phyloP scores from a whole-genome alignment of 2,888 invertebrate species.

The Sarcophaga carnaria region DNA sequence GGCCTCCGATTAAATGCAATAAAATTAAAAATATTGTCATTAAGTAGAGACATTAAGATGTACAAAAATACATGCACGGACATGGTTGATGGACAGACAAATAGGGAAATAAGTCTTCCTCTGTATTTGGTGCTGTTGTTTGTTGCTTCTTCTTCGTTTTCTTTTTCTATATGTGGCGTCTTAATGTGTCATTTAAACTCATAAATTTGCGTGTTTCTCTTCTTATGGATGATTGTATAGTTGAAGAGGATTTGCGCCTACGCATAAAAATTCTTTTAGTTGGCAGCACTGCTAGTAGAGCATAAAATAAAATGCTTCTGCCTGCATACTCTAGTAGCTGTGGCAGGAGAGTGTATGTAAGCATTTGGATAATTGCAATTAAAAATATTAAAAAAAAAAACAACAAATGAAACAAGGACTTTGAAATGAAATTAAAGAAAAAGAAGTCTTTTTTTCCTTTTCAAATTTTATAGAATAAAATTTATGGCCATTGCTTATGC shows the following conservation, averaged over 20 bases:
- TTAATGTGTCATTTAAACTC: slow-evolving; percentile 71
- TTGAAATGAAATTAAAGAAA: slow-evolving; percentile 1
- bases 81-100: slow-evolving; percentile 11
- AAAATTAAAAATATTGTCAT: slow-evolving; percentile 34
- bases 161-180: slow-evolving; percentile 47
- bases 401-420: slow-evolving; percentile 56
- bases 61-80: not conserved
- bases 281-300: slow-evolving; percentile 52
- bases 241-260: slow-evolving; percentile 72
- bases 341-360: not conserved
- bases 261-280: slow-evolving; percentile 70
- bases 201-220: slow-evolving; percentile 65
- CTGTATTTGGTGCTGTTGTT: not conserved
- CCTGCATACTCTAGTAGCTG: slow-evolving; percentile 21
- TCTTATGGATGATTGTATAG: slow-evolving; percentile 2
- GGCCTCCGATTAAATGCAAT: not conserved
- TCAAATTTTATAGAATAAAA: slow-evolving; percentile 47
- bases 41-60: slow-evolving; percentile 8
- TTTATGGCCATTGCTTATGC: slow-evolving; percentile 24
- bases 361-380: slow-evolving; percentile 40
- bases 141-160: no score
- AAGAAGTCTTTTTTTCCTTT: not conserved
- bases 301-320: slow-evolving; percentile 53
- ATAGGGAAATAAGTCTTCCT: slow-evolving; percentile 47
- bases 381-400: slow-evolving; percentile 44